Evolutionary conservation across 2,888 invertebrate genomes (phyloP).

Genomic region (Lithophane semibrunnea): DNA sequence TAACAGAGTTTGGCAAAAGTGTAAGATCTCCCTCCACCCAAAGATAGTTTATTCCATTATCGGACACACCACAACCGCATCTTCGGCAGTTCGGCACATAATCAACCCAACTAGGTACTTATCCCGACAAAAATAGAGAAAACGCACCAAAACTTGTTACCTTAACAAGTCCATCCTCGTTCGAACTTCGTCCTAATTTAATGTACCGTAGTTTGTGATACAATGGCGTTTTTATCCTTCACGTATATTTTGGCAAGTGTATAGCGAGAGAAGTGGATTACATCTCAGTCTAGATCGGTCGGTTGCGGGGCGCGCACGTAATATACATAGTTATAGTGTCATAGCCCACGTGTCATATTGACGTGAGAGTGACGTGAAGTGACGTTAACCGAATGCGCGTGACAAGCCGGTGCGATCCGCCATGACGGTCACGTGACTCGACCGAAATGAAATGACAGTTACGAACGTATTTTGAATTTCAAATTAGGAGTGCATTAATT

Average conservation of each 20-base stretch:
- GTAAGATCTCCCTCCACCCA: slow-evolving; percentile 16
- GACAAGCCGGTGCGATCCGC: slow-evolving; percentile 65
- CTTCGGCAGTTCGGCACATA: slow-evolving; percentile 50
- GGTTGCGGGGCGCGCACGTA: slow-evolving; percentile 82
- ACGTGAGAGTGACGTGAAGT: slow-evolving; percentile 72
- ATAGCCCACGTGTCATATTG: slow-evolving; percentile 68
- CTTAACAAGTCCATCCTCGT: slow-evolving; percentile 70
- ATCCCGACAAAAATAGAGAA: slow-evolving; percentile 61
- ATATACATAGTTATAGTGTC: slow-evolving; percentile 70
- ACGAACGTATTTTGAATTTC: slow-evolving; percentile 66
- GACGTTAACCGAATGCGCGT: slow-evolving; percentile 66
- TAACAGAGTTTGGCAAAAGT: slow-evolving; percentile 40
- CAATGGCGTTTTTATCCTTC: slow-evolving; percentile 80
- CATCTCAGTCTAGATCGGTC: slow-evolving; percentile 85
- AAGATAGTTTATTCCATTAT: slow-evolving; percentile 54
- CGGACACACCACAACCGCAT: slow-evolving; percentile 41
- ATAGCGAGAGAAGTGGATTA: slow-evolving; percentile 77
- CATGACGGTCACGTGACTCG: slow-evolving; percentile 68
- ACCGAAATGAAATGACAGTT: slow-evolving; percentile 67
- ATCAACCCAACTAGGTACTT: slow-evolving; percentile 62
- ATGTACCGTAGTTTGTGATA: slow-evolving; percentile 80
- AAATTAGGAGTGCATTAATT: slow-evolving; percentile 63
- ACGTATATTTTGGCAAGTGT: slow-evolving; percentile 80
- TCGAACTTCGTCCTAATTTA: slow-evolving; percentile 74
- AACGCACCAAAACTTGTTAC: slow-evolving; percentile 68